phyloP scores from a whole-genome alignment of 92 coral and sea anemone species.

The Blastomussa wellsi region DNA sequence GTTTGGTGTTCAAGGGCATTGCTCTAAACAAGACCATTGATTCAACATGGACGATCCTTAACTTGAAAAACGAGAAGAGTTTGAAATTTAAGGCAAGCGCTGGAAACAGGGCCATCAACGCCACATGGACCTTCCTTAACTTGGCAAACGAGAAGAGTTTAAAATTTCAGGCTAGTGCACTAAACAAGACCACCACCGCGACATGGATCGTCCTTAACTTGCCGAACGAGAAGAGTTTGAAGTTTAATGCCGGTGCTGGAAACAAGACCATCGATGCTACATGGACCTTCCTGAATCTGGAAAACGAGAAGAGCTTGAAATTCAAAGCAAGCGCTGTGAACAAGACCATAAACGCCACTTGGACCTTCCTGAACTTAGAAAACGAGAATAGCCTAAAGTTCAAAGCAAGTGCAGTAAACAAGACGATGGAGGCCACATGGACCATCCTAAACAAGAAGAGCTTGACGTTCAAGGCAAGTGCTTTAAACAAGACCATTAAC shows the following conservation, averaged over 20 bases:
- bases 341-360: conserved; percentile 62
- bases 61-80: conserved; percentile 57
- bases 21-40: conserved; percentile 68
- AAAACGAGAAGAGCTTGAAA: conserved; percentile 66
- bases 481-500: conserved; percentile 35
- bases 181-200: conserved; percentile 69
- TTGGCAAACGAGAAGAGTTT: conserved; percentile 56
- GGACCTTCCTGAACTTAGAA: conserved; percentile 51
- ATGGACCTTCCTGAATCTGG: conserved; percentile 48
- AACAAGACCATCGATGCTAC: conserved; percentile 65
- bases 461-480: conserved; percentile 45
- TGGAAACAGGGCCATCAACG: conserved; percentile 66
- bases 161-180: conserved; percentile 69
- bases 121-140: conserved; percentile 52
- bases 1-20: conserved; percentile 66
- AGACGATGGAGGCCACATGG: conserved; percentile 32
- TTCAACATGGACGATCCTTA: conserved; percentile 59
- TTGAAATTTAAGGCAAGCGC: conserved; percentile 65
- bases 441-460: conserved; percentile 44
- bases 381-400: conserved; percentile 64
- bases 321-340: conserved; percentile 71
- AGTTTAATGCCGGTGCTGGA: conserved; percentile 65
- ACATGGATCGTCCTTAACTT: conserved; percentile 48
- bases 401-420: conserved; percentile 66
- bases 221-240: conserved; percentile 50